Evolutionary conservation across 2,113 vertebrate species (phyloP), one percentile per base, ranked within the genome.

Genomic region (Cricetomys ansorgei): DNA sequence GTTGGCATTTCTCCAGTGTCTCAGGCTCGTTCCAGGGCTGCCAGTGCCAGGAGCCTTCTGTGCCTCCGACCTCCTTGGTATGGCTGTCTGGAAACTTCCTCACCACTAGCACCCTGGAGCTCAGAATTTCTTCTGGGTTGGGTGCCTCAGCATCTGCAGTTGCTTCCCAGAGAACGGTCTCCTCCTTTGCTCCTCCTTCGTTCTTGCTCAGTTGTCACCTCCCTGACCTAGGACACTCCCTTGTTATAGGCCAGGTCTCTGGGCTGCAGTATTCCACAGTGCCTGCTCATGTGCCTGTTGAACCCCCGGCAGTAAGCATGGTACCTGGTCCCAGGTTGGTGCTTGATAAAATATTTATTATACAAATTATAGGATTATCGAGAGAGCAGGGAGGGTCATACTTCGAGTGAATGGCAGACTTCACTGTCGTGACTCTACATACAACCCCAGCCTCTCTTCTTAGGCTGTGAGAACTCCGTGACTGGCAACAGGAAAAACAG

Each of bases 381-480:
- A 75, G 76, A 89, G 81, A 85, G 27, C 25, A 53, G 31, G 48
- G 76, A 43, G 16, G 40, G 23, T 45, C 45, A 7, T 37, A 43
- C 31, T 25, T 43, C 5, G 7, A 45, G 40, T 0, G 45, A 48
- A 17, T 34, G 31, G 31, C 29, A 67, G 62, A 50, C 43, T n/a
- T 0, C 37, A 3, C 37, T 6, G 4, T 1, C 2, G 73, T 1
- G 8, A 12, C 19, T 64, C 15, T 27, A 11, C 1, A 43, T 0
- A 37, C 15, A 15, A 29, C 8, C 6, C 31, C 80, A 19, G 25
- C 19, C 29, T 89, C 34, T 11, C 48, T 50, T 57, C 57, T 37
- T 8, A 3, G 0, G 79, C 40, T 53, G 0, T 59, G 77, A 79
- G 25, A 3, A 62, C 3, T 25, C 55, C 1, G 64, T 5, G 9